These are phyloP conservation scores for Campoletis raptor DNA, from an alignment of 2,888 invertebrate genomes.

Conservation along the genomic window DNA sequence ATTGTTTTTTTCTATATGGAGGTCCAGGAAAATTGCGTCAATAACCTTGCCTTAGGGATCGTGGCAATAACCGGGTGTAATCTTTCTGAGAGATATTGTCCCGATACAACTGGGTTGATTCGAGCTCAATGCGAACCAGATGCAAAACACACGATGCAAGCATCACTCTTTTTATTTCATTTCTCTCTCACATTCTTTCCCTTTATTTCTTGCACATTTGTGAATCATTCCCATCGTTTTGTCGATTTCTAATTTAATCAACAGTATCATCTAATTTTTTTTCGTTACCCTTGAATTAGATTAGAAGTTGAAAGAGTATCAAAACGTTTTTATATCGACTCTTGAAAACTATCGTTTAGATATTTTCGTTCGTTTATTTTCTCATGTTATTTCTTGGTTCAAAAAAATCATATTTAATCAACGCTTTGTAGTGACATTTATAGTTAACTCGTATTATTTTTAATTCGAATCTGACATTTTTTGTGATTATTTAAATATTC, in stretches of 20 bases:
- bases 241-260: conserved; percentile 24
- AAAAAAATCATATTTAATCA: not conserved
- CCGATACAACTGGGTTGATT: conserved; percentile 65
- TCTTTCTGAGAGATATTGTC: conserved; percentile 58
- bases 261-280: conserved; percentile 36
- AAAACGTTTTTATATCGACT: not conserved
- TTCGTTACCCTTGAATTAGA: not conserved
- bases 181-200: conserved; percentile 14
- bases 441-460: not conserved
- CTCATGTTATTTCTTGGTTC: not conserved
- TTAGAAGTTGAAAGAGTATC: not conserved
- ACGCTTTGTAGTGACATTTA: not conserved
- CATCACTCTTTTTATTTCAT: conserved; percentile 17
- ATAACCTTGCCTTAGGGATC: conserved; percentile 60
- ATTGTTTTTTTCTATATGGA: conserved; percentile 52
- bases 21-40: conserved; percentile 40
- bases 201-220: conserved; percentile 9
- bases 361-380: too few species aligned
- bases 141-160: conserved; percentile 41
- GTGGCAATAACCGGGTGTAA: conserved; percentile 53
- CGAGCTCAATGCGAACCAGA: conserved; percentile 71
- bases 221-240: not conserved
- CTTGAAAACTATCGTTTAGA: too few species aligned
- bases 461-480: not conserved
- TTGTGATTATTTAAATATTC: not conserved